Conservation (phyloP, 2,888 invertebrate genomes). For the Empis livida region DNA sequence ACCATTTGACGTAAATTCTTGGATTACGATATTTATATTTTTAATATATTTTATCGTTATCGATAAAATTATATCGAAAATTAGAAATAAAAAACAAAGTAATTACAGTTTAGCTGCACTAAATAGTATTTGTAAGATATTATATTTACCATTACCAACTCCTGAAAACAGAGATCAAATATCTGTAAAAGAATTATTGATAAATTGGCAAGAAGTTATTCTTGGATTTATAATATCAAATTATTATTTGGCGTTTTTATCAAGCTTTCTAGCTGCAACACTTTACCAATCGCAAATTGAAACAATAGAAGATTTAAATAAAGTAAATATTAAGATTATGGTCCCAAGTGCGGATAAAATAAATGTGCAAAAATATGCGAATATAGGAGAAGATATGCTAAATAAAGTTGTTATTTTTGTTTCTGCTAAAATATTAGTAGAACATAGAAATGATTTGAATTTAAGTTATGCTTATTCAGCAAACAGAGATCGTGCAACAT, state of each 20-base stretch:
- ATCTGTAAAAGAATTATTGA: not conserved
- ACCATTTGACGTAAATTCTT: not conserved
- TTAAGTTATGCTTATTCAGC: not conserved
- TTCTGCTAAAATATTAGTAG: no score
- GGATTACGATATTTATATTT: not conserved
- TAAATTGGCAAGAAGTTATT: not conserved
- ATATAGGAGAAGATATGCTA: not conserved
- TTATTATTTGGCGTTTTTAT: conserved; percentile 2
- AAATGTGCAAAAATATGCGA: not conserved
- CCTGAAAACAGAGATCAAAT: not conserved
- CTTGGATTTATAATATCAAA: not conserved
- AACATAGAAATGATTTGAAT: not conserved
- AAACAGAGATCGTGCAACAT: not conserved
- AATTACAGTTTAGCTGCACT: not conserved
- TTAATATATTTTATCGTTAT: not conserved
- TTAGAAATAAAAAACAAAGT: not conserved
- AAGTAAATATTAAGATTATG: not conserved
- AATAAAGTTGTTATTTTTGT: not conserved
- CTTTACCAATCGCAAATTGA: not conserved
- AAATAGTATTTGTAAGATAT: not conserved
- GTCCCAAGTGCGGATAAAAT: not conserved
- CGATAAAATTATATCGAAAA: not conserved
- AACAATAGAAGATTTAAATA: not conserved
- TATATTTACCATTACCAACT: not conserved
- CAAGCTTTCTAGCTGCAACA: not conserved